Base-by-base conservation (phyloP, 30 jellyfish, hydroid and myxozoan species). In the Rhopilema esculentum region DNA sequence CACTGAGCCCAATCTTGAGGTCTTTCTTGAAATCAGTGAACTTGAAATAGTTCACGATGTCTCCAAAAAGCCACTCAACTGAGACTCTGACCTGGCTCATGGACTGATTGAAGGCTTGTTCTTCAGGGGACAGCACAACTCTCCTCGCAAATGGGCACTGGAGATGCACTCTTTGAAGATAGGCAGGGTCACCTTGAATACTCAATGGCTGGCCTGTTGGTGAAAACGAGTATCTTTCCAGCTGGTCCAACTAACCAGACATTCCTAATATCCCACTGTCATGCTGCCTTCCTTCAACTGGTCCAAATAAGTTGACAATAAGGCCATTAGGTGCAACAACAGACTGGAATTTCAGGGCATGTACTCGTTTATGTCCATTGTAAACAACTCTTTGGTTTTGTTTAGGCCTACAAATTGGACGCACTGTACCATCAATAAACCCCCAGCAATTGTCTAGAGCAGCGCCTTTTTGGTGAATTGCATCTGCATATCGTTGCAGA, bases 141-240 rank as follows among this genome's bases (percentile, higher is more conserved):
- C n/a, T n/a, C n/a, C n/a, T n/a, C n/a, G n/a, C n/a, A n/a, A n/a
- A n/a, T n/a, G n/a, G n/a, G n/a, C n/a, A n/a, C n/a, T 27, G 81
- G 65, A 70, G 81, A 16, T 70, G 81, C 19, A 66, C 29, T 7
- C 81, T 8, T 28, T 32, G 82, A 15, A 89, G 93, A 69, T 84
- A 84, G 40, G 94, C 94, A n/a, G 74, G 82, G 50, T 85, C 94
- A 4, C 94, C 88, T 53, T 85, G 57, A 1, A 85, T 85, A 33
- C 89, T 57, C 57, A 85, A n/a, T 9, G 24, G 33, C 15, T 40
- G 27, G 12, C 89, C 94, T 8, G 52, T 51, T 27, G 81, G 72
- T 16, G 63, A 16, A 70, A 1, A 15, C 27, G 53, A 31, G 51
- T 65, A 1, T 27, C 26, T n/a, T 48, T 40, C 66, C 22, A 66